A percentile compares a stretch with the other conserved stretches of the same genome.
phyloP scores from a whole-genome alignment of 2,888 invertebrate genomes.

The Zeuzera pyrina region DNA sequence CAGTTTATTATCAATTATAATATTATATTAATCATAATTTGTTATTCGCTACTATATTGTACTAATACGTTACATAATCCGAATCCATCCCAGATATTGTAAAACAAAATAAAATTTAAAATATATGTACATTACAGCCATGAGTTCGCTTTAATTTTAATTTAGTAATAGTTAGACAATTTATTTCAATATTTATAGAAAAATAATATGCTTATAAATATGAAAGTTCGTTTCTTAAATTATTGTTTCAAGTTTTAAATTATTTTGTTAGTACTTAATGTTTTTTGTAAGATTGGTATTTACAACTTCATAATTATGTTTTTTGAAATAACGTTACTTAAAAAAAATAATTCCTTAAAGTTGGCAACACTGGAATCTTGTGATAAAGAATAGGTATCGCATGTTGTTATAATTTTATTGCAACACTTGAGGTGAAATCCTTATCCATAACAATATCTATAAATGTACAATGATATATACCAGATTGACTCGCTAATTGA shows the following conservation, averaged over 20 bases:
- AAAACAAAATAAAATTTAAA: slow-evolving; percentile 27
- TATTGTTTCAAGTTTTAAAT: slow-evolving; percentile 20
- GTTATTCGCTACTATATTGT: slow-evolving; percentile 57
- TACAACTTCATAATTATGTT: no score
- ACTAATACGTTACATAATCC: slow-evolving; percentile 46
- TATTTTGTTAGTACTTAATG: no score
- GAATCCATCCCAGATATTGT: slow-evolving; percentile 62
- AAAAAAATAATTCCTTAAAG: no score
- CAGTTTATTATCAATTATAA: slow-evolving; percentile 45
- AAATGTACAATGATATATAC: no score
- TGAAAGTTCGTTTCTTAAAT: slow-evolving; percentile 22
- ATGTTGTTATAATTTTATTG: no score
- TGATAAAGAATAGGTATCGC: no score
- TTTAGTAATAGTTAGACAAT: slow-evolving; percentile 23
- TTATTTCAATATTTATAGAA: slow-evolving; percentile 46
- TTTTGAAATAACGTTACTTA: no score
- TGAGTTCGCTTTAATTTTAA: slow-evolving; percentile 29
- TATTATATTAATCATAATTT: slow-evolving; percentile 36
- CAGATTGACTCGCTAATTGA: no score
- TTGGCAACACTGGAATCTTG: no score
- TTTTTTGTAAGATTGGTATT: no score
- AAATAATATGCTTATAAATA: slow-evolving; percentile 47
- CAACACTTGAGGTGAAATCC: no score
- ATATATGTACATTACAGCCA: slow-evolving; percentile 38
- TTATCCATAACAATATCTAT: no score